Evolutionary conservation across 2,888 invertebrate species (phyloP).

Genomic region (Argynnis bischoffii): DNA sequence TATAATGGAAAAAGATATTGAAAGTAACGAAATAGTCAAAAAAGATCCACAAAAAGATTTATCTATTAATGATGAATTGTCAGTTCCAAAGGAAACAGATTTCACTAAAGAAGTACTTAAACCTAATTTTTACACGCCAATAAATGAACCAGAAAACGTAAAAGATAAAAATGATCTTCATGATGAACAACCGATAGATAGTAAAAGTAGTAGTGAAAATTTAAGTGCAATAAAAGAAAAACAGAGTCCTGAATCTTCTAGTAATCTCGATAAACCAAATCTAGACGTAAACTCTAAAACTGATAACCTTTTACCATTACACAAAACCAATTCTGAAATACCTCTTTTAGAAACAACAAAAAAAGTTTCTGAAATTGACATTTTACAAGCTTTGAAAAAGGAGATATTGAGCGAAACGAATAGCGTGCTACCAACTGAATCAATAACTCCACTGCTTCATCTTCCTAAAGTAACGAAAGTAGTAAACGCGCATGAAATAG

Average conservation of each 20-base stretch:
- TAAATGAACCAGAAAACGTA: conserved; percentile 39
- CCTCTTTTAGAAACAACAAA: conserved; percentile 51
- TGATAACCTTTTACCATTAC: conserved; percentile 30
- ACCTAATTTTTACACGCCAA: conserved; percentile 66
- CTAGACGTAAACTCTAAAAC: conserved; percentile 16
- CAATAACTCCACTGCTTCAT: conserved; percentile 63
- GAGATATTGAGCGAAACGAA: conserved; percentile 71
- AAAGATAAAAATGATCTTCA: not conserved
- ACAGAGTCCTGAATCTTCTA: not conserved
- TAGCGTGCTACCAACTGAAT: conserved; percentile 53
- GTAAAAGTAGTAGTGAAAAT: not conserved
- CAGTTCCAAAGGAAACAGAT: conserved; percentile 13
- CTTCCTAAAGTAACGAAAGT: conserved; percentile 73
- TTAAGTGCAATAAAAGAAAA: not conserved
- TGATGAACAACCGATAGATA: not conserved
- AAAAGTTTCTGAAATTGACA: conserved; percentile 73
- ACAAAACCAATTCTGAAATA: conserved; percentile 51
- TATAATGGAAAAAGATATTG: not conserved
- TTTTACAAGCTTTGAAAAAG: conserved; percentile 74
- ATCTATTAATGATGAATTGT: conserved; percentile 7
- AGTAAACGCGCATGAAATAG: conserved; percentile 57
- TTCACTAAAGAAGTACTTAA: conserved; percentile 40
- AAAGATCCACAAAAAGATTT: conserved; percentile 10
- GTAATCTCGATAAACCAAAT: conserved; percentile 13
- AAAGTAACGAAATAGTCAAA: conserved; percentile 1